Base-by-base conservation (phyloP, 2,113 vertebrate genomes). In the Oenanthe melanoleuca region DNA sequence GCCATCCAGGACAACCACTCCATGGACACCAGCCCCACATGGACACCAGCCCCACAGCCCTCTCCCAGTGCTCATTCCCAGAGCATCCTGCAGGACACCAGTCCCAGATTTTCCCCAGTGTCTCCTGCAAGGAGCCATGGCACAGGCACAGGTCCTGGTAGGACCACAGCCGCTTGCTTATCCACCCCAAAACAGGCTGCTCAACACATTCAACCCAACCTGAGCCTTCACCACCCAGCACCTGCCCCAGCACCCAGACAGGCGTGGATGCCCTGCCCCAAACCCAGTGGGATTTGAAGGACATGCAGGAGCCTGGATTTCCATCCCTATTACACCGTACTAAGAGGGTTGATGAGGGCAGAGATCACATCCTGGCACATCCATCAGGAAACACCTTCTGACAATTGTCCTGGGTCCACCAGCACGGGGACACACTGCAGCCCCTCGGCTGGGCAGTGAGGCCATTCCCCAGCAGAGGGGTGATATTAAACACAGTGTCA, bases 281-380 rank as follows among this genome's bases (percentile, higher is more conserved):
- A 67, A 71, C 44, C 24, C 87, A 67, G 22, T 1, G 4, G 63
- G 67, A 75, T 77, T 69, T 57, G n/a, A 45, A 53, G 75, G 28
- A 24, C 0, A 7, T 8, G 1, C 3, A 10, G 24, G 42, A 53
- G 7, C 14, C n/a, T 2, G 2, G 47, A 23, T 17, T 66, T 26
- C 37, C 1, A 7, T 11, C 34, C 42, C 56, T 49, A 6, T 47
- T 78, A 26, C n/a, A 28, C n/a, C 1, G 0, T 22, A 7, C 47
- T 50, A 18, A n/a, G 1, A 14, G 25, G 16, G 38, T 21, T 4
- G 1, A 13, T 2, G 8, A 53, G 6, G 14, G 20, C 70, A 86
- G 14, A 85, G 34, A 4, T 72, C 23, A 16, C 0, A 0, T 28
- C 60, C 12, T 2, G 0, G 38, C 20, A 45, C 11, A 29, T n/a